Conservation (phyloP, 1,140 invertebrate genomes). For the Zeugodacus cucurbitae region DNA sequence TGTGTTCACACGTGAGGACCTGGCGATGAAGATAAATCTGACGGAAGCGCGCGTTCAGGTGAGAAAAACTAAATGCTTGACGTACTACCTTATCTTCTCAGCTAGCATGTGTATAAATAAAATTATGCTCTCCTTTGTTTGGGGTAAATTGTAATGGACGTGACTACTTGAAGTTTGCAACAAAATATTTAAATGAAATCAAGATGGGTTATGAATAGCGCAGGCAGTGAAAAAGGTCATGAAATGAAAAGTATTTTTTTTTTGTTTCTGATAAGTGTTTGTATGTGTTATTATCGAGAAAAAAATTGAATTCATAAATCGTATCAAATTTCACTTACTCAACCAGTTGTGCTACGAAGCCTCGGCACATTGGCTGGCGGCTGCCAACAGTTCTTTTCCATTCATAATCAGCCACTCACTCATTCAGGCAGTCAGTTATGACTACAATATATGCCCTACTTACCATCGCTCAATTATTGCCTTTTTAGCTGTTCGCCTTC, state of each 20-base stretch:
- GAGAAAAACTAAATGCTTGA: constrained; percentile 53
- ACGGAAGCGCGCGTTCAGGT: constrained; percentile 98
- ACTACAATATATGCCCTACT: neutral
- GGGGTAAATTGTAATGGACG: neutral
- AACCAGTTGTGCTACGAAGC: neutral
- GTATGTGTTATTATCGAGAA: neutral
- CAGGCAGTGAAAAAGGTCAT: neutral
- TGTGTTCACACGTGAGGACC: constrained; percentile 96
- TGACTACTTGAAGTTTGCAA: neutral
- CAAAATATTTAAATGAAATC: constrained; percentile 46
- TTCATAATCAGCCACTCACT: neutral
- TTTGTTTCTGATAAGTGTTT: neutral
- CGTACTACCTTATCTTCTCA: neutral
- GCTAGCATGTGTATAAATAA: neutral
- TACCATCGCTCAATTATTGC: neutral
- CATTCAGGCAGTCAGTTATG: neutral
- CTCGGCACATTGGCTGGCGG: neutral
- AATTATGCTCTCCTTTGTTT: constrained; percentile 32
- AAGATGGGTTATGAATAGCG: constrained; percentile 43
- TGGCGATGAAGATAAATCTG: constrained; percentile 98
- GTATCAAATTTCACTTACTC: constrained; percentile 62
- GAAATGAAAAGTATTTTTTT: neutral
- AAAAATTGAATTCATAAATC: constrained; percentile 50
- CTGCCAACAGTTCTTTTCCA: neutral
- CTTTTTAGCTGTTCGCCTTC: constrained; percentile 19